Base-by-base conservation (phyloP, 2,888 invertebrate species). In the Synanthedon myopaeformis region DNA sequence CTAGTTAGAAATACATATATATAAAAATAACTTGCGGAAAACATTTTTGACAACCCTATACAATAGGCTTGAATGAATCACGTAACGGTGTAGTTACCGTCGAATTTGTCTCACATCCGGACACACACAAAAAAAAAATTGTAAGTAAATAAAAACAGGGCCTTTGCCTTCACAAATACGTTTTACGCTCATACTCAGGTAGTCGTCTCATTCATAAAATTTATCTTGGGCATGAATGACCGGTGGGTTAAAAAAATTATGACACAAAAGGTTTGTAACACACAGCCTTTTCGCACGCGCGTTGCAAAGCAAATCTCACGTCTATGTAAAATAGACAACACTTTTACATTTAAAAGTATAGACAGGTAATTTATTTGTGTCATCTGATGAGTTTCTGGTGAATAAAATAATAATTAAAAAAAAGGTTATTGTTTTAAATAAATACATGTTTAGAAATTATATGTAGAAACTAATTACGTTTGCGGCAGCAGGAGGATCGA, bases 61-160 rank as follows among this genome's bases (percentile, higher is more conserved):
- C 12, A 45, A 35, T 35, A 45, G 45, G 45, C 45, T 11, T 45
- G 45, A 45, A 45, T 45, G 45, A 45, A 45, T 14, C 48, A 74
- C 75, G 79, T 84, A 85, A 85, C 85, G 84, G 85, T 75, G 54
- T 65, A n/a, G n/a, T n/a, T n/a, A 62, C 61, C 61, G 65, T 67
- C 67, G 70, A 75, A 81, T 82, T 77, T 75, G 76, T 69, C 73
- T 72, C 69, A 77, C 83, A 80, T 86, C 85, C 85, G 84, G 82
- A 66, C 62, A 55, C 53, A 56, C 56, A 62, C n/a, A n/a, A 59
- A 64, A 63, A 63, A 23, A 62, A 58, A 55, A 53, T 54, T 53
- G 53, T 51, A 75, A 72, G 60, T 69, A 72, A 72, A 74, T 66
- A 72, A 62, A 70, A 69, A 68, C 63, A 69, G 66, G 66, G 63